phyloP scores from a whole-genome alignment of 1,140 invertebrate genomes.

The Elymnias hypermnestra region DNA sequence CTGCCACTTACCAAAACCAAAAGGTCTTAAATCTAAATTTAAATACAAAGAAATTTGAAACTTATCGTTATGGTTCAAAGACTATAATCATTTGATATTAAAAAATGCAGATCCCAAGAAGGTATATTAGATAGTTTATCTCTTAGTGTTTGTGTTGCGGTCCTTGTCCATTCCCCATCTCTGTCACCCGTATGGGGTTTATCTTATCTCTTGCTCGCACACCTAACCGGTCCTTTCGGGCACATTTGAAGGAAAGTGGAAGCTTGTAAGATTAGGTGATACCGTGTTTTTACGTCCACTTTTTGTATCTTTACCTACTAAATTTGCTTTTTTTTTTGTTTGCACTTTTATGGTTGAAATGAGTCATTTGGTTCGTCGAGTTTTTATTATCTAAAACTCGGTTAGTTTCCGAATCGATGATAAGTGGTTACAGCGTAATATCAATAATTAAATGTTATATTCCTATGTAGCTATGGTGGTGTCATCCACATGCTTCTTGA shows the following conservation, averaged over 20 bases:
- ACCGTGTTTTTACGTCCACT: conserved; percentile 8
- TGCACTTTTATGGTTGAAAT: background rate
- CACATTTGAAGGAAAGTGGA: conserved; percentile 23
- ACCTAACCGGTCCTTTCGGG: conserved; percentile 39
- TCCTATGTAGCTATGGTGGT: too few relatives aligned
- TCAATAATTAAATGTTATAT: too few relatives aligned
- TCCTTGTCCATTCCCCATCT: conserved; percentile 33
- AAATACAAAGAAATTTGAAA: conserved; percentile 13
- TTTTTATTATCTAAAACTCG: too few relatives aligned
- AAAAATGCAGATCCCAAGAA: conserved; percentile 33
- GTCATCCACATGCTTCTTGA: too few relatives aligned
- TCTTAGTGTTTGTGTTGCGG: conserved; percentile 43
- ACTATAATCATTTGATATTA: conserved; percentile 10
- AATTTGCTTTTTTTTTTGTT: background rate
- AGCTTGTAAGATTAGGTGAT: conserved; percentile 18
- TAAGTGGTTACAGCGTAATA: too few relatives aligned
- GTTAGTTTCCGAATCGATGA: too few relatives aligned
- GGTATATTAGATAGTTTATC: conserved; percentile 39
- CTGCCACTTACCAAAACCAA: conserved; percentile 27
- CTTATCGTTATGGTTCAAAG: conserved; percentile 2
- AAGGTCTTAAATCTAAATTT: conserved; percentile 17
- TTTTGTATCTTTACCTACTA: conserved; percentile 7
- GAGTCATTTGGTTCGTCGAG: conserved; percentile 4
- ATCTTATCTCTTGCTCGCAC: conserved; percentile 24
- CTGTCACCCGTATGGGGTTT: conserved; percentile 21